Percentiles rank a stretch among this genome's conserved stretches.
phyloP scores from a whole-genome alignment of 2,888 invertebrate species.

The Alitta virens region DNA sequence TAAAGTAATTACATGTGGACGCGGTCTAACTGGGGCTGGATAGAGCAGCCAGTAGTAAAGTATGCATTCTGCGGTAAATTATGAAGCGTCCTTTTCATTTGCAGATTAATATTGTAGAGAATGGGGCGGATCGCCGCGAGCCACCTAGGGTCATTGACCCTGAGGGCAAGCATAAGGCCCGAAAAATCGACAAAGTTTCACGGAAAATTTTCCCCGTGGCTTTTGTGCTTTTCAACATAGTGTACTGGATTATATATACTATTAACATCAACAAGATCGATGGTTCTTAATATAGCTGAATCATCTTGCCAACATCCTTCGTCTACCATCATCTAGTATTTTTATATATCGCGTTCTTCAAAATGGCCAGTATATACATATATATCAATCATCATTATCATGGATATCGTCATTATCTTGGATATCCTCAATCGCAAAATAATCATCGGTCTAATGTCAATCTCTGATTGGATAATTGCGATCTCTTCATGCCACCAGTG shows the following conservation, averaged over 20 bases:
- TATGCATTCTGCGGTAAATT: neutral
- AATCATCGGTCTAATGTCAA: no score
- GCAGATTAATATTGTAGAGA: constrained; percentile 22
- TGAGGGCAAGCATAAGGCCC: constrained; percentile 27
- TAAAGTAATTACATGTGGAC: no score
- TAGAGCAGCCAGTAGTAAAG: neutral
- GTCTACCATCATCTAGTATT: no score
- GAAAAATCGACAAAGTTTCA: constrained; percentile 29
- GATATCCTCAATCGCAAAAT: no score
- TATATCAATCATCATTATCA: no score
- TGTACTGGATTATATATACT: constrained; percentile 29
- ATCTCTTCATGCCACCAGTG: no score
- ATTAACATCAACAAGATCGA: constrained; percentile 4
- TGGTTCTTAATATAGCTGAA: constrained; percentile 7
- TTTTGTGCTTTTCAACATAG: constrained; percentile 30
- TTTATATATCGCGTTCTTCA: no score
- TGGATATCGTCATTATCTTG: no score
- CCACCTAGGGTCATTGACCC: constrained; percentile 26
- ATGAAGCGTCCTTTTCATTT: constrained; percentile 14
- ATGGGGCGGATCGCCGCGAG: constrained; percentile 18
- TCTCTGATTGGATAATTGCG: no score
- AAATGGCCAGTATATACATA: no score
- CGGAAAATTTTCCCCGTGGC: constrained; percentile 30
- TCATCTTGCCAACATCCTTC: no score
- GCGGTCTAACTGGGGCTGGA: no score